These are phyloP conservation scores for Ramphastos sulfuratus DNA, from an alignment of 2,113 vertebrate species.

Conservation along the genomic window DNA sequence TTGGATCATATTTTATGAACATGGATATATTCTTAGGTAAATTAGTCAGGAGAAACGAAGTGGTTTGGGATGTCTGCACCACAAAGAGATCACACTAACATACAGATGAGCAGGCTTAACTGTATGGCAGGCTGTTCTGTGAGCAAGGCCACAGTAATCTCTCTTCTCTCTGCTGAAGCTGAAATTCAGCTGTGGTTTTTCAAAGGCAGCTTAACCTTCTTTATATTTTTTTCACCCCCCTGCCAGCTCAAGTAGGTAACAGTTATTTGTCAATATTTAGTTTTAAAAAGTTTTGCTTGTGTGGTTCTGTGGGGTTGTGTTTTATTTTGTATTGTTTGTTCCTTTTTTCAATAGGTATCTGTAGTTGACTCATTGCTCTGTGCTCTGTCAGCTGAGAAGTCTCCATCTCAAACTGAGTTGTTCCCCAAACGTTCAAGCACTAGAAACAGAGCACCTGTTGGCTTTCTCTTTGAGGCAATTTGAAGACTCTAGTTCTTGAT, in stretches of 20 bases:
- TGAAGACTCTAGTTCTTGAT: background rate
- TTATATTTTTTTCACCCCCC: background rate
- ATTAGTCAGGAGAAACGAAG: background rate
- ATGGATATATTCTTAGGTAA: background rate
- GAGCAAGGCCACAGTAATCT: background rate
- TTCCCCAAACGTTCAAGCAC: background rate
- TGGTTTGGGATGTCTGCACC: background rate
- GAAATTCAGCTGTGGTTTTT: background rate
- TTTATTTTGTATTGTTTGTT: background rate
- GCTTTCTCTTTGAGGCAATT: background rate
- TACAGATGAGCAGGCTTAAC: rapidly evolving
- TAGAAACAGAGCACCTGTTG: background rate
- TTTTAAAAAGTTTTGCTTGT: background rate
- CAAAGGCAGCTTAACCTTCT: background rate
- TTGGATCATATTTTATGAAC: background rate
- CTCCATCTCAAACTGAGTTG: background rate
- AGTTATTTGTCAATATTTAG: background rate
- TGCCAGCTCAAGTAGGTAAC: background rate
- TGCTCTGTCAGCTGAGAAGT: background rate
- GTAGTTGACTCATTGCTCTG: background rate
- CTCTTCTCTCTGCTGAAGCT: background rate
- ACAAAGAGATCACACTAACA: background rate
- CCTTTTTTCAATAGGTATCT: background rate
- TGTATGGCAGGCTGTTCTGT: background rate
- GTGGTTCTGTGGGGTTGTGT: background rate